Evolutionary conservation across 2,797 vertebrate species (phyloP), one percentile per base, ranked within the genome.

Genomic region (Oreochromis mossambicus): DNA sequence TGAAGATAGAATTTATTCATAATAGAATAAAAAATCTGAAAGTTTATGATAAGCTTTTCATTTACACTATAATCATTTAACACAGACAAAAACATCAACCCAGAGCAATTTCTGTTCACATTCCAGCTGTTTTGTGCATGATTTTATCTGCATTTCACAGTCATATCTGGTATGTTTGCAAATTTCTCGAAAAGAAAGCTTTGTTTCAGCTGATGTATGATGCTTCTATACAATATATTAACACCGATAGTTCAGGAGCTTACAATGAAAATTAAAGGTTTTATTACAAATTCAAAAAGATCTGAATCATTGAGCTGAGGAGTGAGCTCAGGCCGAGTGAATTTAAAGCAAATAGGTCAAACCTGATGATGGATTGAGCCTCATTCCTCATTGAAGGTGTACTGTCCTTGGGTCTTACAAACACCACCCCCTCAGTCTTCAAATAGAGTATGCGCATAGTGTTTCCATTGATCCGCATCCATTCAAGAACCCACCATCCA

Each of bases 391-490:
- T 41, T 81, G 82, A 88, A 83, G 66, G 79, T 89, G 80, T 81
- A 52, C 88, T 80, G 82, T 89, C 83, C 83, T 87, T 88, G 80
- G 86, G 73, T 86, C 81, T 83, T 83, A 87, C 85, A 86, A 81
- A 90, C 79, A 54, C 83, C 91, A 55, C 83, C 89, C 90, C 82
- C 88, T 88, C 84, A 83, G 81, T 87, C 88, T 87, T 92, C 86
- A 83, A 85, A 88, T 79, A 87, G 87, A 88, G 54, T 70, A 75
- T 82, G 78, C 56, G 82, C 82, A 46, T 84, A 87, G 83, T 82
- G 84, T 88, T 88, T 85, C 81, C 78, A 88, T 90, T 91, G 90
- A 90, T 93, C 82, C 82, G 50, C 79, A 13, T 87, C 83, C 85
- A 88, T 88, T 88, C 78, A 91, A 87, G 73, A 89, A 83, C 81